phyloP scores from a whole-genome alignment of 2,888 invertebrate species.

The Frankliniella fusca region DNA sequence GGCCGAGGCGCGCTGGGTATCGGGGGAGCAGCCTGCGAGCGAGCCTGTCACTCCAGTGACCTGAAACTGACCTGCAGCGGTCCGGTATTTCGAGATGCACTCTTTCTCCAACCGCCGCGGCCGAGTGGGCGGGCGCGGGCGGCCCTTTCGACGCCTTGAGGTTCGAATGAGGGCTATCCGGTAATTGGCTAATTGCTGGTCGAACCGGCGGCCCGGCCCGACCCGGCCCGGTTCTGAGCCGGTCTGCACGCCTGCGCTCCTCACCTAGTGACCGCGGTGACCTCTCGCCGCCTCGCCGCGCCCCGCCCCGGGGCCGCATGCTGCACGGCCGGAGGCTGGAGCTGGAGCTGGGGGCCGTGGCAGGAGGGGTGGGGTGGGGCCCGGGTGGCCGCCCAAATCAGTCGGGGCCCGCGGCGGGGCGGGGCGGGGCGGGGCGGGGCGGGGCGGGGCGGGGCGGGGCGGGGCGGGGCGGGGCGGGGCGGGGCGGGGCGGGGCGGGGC shows the following conservation, averaged over 20 bases:
- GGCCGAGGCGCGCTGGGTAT: neutral
- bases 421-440: neutral
- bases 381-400: neutral
- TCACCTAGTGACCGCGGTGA: no score
- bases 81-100: no score
- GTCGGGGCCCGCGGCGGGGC: neutral
- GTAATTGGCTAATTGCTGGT: no score
- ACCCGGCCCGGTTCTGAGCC: no score
- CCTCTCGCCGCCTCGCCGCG: neutral
- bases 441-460: neutral
- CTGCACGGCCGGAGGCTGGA: neutral
- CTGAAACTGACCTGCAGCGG: no score
- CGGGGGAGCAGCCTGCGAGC: neutral
- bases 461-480: neutral
- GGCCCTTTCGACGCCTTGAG: no score
- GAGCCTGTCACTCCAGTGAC: no score
- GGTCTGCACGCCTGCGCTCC: no score
- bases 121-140: no score
- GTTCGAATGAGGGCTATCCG: no score
- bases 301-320: neutral
- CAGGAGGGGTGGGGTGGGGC: neutral
- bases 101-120: no score
- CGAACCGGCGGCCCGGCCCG: no score
- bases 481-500: neutral
- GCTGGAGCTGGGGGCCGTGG: neutral